Percentiles rank a stretch among this genome's conserved stretches.
phyloP scores from a whole-genome alignment of 2,113 vertebrate genomes.

The Geothlypis trichas region DNA sequence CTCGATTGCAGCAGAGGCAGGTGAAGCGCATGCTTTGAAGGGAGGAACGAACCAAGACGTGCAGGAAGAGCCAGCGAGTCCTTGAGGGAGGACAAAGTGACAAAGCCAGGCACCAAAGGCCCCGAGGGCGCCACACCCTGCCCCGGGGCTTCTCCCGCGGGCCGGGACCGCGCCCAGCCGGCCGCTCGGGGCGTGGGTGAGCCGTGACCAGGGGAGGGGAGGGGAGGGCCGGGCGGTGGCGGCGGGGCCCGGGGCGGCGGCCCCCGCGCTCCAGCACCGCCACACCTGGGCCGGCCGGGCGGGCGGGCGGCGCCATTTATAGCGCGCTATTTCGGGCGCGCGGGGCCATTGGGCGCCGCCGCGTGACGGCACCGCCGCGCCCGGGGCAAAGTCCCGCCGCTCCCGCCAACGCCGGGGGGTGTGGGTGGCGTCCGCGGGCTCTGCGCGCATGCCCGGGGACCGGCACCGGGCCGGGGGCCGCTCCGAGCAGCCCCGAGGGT shows the following conservation, averaged over 20 bases:
- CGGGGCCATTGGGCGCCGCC: too few relatives aligned
- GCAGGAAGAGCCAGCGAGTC: not conserved
- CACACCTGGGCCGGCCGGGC: not conserved
- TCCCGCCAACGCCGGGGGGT: not conserved
- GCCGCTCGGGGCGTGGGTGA: not conserved
- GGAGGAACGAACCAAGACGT: fast-evolving
- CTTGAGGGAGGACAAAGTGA: too few relatives aligned
- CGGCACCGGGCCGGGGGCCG: fast-evolving
- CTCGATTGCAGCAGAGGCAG: fast-evolving
- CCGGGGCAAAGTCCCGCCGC: not conserved
- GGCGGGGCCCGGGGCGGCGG: not conserved
- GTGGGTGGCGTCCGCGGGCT: fast-evolving
- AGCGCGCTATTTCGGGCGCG: too few relatives aligned
- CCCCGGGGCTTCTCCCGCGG: not conserved
- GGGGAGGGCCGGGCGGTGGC: not conserved
- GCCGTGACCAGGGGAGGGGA: not conserved
- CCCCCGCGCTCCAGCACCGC: fast-evolving
- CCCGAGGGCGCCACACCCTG: fast-evolving
- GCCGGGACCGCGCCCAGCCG: not conserved
- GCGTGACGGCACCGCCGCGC: not conserved
- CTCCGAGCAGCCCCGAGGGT: fast-evolving
- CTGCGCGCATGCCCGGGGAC: fast-evolving
- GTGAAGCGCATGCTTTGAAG: fast-evolving
- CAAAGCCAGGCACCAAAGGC: not conserved
- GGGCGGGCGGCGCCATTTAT: too few relatives aligned